Conservation (phyloP, 2,113 vertebrate genomes). For the Neodontobutis hainanensis region DNA sequence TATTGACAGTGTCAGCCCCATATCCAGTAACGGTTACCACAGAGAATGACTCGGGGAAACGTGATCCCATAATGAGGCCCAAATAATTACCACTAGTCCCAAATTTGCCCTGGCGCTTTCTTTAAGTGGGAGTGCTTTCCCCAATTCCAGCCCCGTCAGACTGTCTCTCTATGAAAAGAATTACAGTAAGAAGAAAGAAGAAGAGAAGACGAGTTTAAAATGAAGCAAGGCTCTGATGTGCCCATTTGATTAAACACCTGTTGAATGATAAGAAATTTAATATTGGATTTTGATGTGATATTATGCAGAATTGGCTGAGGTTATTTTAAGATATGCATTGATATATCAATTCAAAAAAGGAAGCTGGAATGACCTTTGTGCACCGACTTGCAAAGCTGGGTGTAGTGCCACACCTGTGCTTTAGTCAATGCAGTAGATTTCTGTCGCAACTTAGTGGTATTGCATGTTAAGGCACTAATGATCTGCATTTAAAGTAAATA, state of each 20-base stretch:
- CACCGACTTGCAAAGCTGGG: slow-evolving; percentile 1
- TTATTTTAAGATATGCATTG: background rate
- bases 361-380: slow-evolving; percentile 32
- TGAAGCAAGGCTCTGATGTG: background rate
- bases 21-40: slow-evolving; percentile 71
- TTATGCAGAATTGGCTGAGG: background rate
- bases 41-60: slow-evolving; percentile 68
- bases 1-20: slow-evolving; percentile 69
- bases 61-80: slow-evolving; percentile 73
- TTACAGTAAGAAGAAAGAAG: slow-evolving; percentile 57
- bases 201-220: slow-evolving; percentile 11
- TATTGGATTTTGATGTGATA: background rate
- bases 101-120: slow-evolving; percentile 65
- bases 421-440: slow-evolving; percentile 23
- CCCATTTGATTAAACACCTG: background rate
- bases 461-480: background rate
- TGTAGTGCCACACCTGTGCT: slow-evolving; percentile 21
- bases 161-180: slow-evolving; percentile 71
- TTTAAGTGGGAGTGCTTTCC: slow-evolving; percentile 58
- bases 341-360: background rate
- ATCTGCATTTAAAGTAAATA: background rate
- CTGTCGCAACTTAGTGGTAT: background rate
- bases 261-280: background rate
- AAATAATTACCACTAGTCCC: slow-evolving; percentile 72
- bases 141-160: slow-evolving; percentile 45